Conservation (phyloP, 2,113 vertebrate genomes). For the Spheniscus mendiculus region DNA sequence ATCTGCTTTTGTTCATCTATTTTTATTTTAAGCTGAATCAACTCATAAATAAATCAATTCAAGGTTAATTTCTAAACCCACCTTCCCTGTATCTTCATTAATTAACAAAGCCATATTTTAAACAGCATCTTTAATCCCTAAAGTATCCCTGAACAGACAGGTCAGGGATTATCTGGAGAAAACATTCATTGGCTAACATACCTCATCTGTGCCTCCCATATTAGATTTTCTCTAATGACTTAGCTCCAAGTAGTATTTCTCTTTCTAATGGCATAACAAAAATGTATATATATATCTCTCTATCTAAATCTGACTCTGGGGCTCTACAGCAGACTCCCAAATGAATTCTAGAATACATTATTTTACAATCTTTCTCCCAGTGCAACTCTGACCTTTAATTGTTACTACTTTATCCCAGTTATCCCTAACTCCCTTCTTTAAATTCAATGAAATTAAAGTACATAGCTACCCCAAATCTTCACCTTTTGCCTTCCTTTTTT, state of each 20-base stretch:
- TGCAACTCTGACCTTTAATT: neutral
- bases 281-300: neutral
- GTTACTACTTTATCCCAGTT: neutral
- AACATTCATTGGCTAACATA: neutral
- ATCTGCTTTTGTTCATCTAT: neutral
- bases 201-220: neutral
- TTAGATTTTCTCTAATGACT: slow-evolving; percentile 41
- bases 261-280: neutral
- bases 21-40: neutral
- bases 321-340: neutral
- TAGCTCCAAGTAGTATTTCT: neutral
- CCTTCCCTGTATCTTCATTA: neutral
- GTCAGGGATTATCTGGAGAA: neutral
- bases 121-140: slow-evolving; percentile 10
- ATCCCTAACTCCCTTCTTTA: neutral
- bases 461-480: neutral
- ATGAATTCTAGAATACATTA: neutral
- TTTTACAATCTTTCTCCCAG: neutral
- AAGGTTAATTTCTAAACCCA: neutral
- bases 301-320: neutral
- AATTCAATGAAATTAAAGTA: neutral
- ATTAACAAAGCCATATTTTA: slow-evolving; percentile 4
- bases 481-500: neutral
- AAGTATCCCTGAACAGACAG: neutral
- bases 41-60: neutral